These are phyloP conservation scores for Trichopoda pennipes DNA, from an alignment of 2,888 invertebrate genomes.

Conservation along the genomic window DNA sequence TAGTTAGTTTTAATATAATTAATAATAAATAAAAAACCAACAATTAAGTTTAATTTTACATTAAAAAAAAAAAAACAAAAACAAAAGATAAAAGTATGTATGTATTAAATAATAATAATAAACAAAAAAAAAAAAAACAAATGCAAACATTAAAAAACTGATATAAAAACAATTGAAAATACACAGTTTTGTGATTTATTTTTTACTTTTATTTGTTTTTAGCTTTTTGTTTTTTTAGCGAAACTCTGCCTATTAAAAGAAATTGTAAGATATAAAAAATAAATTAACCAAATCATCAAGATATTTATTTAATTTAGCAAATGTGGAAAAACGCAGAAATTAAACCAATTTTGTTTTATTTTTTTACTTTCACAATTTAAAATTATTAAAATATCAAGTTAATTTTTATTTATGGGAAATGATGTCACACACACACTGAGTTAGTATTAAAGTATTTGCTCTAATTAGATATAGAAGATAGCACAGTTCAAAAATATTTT, in stretches of 20 bases:
- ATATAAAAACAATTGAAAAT: slow-evolving; percentile 59
- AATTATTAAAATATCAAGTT: too few species aligned
- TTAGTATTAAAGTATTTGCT: too few species aligned
- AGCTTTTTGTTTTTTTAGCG: slow-evolving; percentile 8
- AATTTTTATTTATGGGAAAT: too few species aligned
- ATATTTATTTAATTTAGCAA: too few species aligned
- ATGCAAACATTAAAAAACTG: slow-evolving; percentile 60
- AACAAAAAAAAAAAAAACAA: slow-evolving; percentile 6
- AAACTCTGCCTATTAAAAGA: slow-evolving; percentile 4
- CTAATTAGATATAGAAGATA: too few species aligned
- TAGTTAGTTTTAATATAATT: slow-evolving; percentile 66
- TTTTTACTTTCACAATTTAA: too few species aligned
- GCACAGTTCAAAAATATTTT: too few species aligned
- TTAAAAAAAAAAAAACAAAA: slow-evolving; percentile 27
- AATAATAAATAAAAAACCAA: slow-evolving; percentile 65
- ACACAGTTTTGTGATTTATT: slow-evolving; percentile 54
- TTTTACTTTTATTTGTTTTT: slow-evolving; percentile 37
- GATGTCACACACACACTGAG: too few species aligned
- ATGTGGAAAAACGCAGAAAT: too few species aligned
- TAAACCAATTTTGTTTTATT: too few species aligned
- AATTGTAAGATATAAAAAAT: slow-evolving; percentile 1
- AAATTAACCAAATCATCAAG: too few species aligned
- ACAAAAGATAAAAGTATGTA: slow-evolving; percentile 57
- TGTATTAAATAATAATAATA: slow-evolving; percentile 60
- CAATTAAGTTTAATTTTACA: slow-evolving; percentile 64